Evolutionary conservation across 2,888 invertebrate genomes (phyloP), one percentile per base, ranked within the genome.

Genomic region (Ophion obscuratus): DNA sequence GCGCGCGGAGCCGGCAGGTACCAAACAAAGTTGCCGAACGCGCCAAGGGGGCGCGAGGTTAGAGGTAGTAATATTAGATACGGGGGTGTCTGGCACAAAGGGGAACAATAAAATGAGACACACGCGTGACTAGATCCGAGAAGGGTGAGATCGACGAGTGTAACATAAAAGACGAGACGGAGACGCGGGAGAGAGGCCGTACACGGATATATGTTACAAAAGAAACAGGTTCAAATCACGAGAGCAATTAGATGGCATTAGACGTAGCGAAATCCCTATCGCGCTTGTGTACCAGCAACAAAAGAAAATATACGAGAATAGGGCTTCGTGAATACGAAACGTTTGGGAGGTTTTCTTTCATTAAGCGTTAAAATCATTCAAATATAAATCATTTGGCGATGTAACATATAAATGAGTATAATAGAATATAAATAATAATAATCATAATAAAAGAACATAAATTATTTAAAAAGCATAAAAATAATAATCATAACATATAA

Each of bases 1-100:
- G 89, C 87, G 88, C 89, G 91, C 89, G 87, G 91, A 89, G 87
- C 89, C 87, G 90, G 90, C 93, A 92, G 93, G 92, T 93, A 93
- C 92, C 91, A 91, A 93, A 92, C 90, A 90, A 88, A 89, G 75
- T 80, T 73, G 68, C 73, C 68, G 70, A 70, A 76, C 57, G 59
- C 57, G 40, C 36, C 24, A 59, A 64, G 77, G 75, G 81, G 77
- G 81, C 44, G 81, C 59, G 53, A 66, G 66, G 81, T 70, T 71
- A 64, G 57, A 83, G 40, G 81, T 66, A 40, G 81, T 66, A 40
- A 71, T 53, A 71, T 70, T 31, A 70, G 24, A 53, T 40, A 91
- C 83, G 87, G 80, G 80, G 86, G 78, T 85, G 62, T 62, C n/a
- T n/a, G 36, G 53, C 20, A 40, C 64, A 61, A 77, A 73, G 87